Base-by-base conservation (phyloP, 1,140 invertebrate genomes). In the Drosophila auraria region DNA sequence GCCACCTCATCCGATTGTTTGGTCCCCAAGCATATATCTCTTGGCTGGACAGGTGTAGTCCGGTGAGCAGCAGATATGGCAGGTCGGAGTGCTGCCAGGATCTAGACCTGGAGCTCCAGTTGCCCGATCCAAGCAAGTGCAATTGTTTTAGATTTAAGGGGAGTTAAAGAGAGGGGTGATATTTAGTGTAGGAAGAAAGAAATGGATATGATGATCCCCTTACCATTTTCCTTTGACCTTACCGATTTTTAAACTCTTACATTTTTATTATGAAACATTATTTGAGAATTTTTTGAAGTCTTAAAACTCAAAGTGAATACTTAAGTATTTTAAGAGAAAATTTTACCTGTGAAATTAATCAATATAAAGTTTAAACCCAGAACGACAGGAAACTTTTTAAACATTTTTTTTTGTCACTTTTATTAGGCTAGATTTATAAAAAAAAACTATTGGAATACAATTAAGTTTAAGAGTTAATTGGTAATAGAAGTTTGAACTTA, bases 21-120 rank as follows among this genome's bases (percentile, higher is more conserved):
- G 84, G 84, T 0, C 7, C 5, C 0, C 8, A 25, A 3, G 71
- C 75, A 4, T 7, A 6, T 1, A n/a, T 89, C 36, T 42, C 60
- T 8, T 89, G 86, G 84, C 12, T 80, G 23, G 11, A 23, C 38
- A 49, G 23, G 8, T 17, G 12, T 3, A 4, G 59, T 25, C 36
- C 17, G 23, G 9, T 11, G 36, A 42, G 42, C 15, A 7, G 11
- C 12, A 7, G 2, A 2, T n/a, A 61, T 15, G 30, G 11, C 15
- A 9, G 5, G 6, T 40, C 30, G 12, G 11, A 2, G 2, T 80
- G 68, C 50, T 87, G 83, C 44, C 30, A 59, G 30, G 63, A 45
- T 5, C 12, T 83, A 27, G 47, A 66, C 20, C 11, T 17, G 4
- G 1, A 40, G 11, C 9, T 40, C 0, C 23, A 9, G 2, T 11